phyloP scores from a whole-genome alignment of 2,113 vertebrate genomes.

The Tetrao urogallus region DNA sequence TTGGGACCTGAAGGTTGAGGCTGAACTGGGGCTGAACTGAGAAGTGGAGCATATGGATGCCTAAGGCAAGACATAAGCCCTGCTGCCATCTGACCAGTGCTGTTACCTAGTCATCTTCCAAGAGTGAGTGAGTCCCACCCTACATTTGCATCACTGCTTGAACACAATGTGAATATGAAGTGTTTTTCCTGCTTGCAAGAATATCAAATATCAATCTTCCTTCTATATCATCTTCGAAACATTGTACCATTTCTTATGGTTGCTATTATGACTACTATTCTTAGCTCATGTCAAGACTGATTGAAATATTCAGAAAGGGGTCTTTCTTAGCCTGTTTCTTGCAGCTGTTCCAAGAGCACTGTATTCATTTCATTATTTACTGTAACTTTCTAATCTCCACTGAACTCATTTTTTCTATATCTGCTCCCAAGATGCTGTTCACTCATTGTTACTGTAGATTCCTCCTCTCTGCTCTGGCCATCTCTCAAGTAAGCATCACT shows the following conservation, averaged over 20 bases:
- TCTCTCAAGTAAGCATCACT: background rate
- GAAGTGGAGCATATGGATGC: background rate
- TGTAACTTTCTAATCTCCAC: background rate
- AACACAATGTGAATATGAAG: background rate
- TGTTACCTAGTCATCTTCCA: background rate
- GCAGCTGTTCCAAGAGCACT: background rate
- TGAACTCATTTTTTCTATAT: background rate
- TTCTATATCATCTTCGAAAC: background rate
- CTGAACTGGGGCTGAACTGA: background rate
- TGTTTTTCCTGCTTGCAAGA: background rate
- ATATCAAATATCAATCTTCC: background rate
- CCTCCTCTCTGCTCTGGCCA: background rate
- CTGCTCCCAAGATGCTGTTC: background rate
- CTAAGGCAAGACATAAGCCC: background rate
- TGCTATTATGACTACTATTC: background rate
- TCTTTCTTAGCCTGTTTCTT: background rate
- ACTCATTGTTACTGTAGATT: background rate
- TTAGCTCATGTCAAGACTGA: background rate
- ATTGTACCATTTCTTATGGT: background rate
- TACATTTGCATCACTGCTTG: background rate
- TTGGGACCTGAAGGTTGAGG: background rate
- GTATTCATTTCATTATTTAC: background rate
- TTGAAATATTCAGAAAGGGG: background rate
- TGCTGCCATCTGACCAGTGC: background rate
- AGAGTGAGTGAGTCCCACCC: background rate